Evolutionary conservation across 2,113 vertebrate genomes (phyloP).

Genomic region (Platycercus adscitus): DNA sequence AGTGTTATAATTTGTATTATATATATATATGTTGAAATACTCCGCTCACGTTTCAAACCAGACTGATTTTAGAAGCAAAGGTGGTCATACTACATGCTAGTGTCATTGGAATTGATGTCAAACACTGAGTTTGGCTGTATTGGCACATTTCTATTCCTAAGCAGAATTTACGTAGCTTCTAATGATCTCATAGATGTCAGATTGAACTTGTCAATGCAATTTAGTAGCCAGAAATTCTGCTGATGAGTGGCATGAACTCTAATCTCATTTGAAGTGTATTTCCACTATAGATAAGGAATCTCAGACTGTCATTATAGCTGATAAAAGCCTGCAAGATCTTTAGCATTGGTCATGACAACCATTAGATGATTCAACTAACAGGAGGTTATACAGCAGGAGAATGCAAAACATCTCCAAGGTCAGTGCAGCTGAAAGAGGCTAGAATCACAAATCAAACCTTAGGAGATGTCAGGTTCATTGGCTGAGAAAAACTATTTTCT

Average conservation of each 20-base stretch:
- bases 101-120: neutral
- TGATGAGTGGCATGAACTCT: slow-evolving; percentile 52
- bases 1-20: neutral
- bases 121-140: neutral
- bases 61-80: neutral
- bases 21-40: neutral
- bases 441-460: neutral
- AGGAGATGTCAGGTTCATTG: neutral
- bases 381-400: neutral
- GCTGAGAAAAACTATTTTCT: neutral
- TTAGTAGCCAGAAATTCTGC: slow-evolving; percentile 51
- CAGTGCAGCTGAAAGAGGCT: neutral
- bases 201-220: slow-evolving; percentile 39
- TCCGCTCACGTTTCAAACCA: neutral
- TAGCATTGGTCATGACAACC: slow-evolving; percentile 13
- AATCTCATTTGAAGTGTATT: slow-evolving; percentile 59
- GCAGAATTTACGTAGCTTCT: neutral
- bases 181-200: slow-evolving; percentile 41
- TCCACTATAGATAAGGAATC: slow-evolving; percentile 55
- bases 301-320: slow-evolving; percentile 55
- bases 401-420: slow-evolving; percentile 18
- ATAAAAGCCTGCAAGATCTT: slow-evolving; percentile 58
- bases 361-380: slow-evolving; percentile 31
- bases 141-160: neutral
- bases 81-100: neutral